Base-by-base conservation (phyloP, 2,888 invertebrate species). In the Perizoma affinitatum region DNA sequence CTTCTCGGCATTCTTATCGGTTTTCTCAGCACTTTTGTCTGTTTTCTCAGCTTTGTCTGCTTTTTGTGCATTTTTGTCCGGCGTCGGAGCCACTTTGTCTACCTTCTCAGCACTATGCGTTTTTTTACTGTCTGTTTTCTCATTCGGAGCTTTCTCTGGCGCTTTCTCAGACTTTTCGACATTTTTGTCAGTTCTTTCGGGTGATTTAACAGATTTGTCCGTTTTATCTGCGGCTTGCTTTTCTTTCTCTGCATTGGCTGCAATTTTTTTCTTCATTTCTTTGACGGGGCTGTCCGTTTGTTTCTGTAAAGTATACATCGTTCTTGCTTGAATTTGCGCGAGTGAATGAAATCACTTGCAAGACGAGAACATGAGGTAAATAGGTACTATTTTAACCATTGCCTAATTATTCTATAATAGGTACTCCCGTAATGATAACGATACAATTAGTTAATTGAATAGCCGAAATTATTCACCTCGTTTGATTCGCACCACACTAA, bases 201-300 rank as follows among this genome's bases (percentile, higher is more conserved):
- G 49, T 4, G 50, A 34, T 9, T 54, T 50, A 41, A 43, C 54
- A 42, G 72, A 69, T 69, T 83, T 83, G n/a, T 84, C 83, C 35
- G 70, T 38, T 69, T 83, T 83, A 10, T 84, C 83, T 34, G 70
- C 38, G 0, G 79, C 75, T 42, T 83, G 82, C 63, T 88, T 90
- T 48, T 90, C 90, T 65, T 90, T 90, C 54, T 90, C 90, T 0
- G 87, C 86, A 58, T 86, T 88, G 5, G 87, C 87, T 1, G 89
- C 89, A 74, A 88, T 79, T 77, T 90, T 91, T 79, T 91, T 92
- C 72, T 90, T 92, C 87, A 88, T 88, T 8, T 92, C 91, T 73
- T 88, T 90, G 4, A 84, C 86, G 5, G 91, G 90, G 69, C 81
- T 89, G 56, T 86, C 84, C 11, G 85, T 71, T 72, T 80, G 83